These are phyloP conservation scores for Cyprinella venusta DNA, from an alignment of 2,797 vertebrate species.

Conservation along the genomic window DNA sequence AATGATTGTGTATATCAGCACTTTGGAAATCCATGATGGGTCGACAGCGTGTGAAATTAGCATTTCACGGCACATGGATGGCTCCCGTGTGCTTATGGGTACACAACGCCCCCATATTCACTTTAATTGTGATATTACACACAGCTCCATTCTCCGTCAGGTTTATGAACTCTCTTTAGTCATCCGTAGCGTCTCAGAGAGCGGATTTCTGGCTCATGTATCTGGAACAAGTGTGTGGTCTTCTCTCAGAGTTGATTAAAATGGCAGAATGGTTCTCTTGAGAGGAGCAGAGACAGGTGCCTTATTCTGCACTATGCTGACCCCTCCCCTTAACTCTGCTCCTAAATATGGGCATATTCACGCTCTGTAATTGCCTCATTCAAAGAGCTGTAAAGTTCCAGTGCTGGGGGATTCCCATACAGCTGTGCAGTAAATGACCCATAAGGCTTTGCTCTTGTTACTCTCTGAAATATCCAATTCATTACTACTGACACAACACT, in stretches of 20 bases:
- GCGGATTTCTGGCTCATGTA: constrained; percentile 60
- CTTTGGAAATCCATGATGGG: constrained; percentile 64
- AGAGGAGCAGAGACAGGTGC: constrained; percentile 31
- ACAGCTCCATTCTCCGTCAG: constrained; percentile 32
- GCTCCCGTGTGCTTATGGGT: constrained; percentile 37
- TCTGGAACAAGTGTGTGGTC: constrained; percentile 36
- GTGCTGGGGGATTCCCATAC: constrained; percentile 13
- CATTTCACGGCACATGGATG: constrained; percentile 63
- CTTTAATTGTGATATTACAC: constrained; percentile 45
- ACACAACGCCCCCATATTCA: background rate
- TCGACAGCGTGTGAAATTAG: constrained; percentile 43
- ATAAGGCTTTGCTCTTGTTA: constrained; percentile 37
- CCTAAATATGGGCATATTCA: constrained; percentile 28
- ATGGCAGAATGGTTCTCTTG: constrained; percentile 47
- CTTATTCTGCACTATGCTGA: constrained; percentile 28
- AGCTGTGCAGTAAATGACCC: constrained; percentile 47
- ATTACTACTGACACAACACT: constrained; percentile 52
- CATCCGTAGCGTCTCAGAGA: constrained; percentile 28
- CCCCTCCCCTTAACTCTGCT: constrained; percentile 7
- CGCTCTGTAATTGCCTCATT: constrained; percentile 26
- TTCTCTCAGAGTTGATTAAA: constrained; percentile 57
- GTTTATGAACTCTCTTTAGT: constrained; percentile 43
- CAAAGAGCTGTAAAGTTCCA: constrained; percentile 34
- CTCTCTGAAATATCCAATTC: constrained; percentile 42
- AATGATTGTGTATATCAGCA: constrained; percentile 64